Percentiles rank a stretch among this genome's conserved stretches.
Evolutionary conservation across 2,888 invertebrate species (phyloP).

Genomic region (Fragum whitleyi): DNA sequence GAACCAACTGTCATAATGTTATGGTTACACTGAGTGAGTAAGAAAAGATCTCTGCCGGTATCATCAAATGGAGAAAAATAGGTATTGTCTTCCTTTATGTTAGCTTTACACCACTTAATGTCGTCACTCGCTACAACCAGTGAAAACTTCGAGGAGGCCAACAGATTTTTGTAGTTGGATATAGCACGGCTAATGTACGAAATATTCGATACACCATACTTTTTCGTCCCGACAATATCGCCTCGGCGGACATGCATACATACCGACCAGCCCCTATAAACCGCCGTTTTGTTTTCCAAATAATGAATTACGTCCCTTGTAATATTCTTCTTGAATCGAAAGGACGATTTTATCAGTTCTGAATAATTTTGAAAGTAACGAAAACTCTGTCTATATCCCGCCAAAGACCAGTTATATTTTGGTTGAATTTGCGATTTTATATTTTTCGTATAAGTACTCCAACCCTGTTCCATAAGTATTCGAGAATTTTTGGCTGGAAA

Average conservation of each 20-base stretch:
- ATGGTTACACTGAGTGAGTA: conserved; percentile 6
- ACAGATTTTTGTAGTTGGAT: background rate
- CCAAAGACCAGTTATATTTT: background rate
- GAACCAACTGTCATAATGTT: background rate
- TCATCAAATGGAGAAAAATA: conserved; percentile 5
- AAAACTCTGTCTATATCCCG: background rate
- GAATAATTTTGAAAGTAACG: background rate
- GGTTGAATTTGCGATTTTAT: background rate
- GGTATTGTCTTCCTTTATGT: background rate
- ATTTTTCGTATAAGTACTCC: background rate
- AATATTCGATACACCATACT: background rate
- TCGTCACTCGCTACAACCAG: background rate
- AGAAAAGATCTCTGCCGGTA: background rate
- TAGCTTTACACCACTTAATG: background rate
- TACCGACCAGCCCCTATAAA: background rate
- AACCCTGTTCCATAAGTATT: background rate
- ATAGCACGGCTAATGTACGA: background rate
- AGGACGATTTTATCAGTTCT: background rate
- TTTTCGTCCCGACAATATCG: background rate
- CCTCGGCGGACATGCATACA: conserved; percentile 13
- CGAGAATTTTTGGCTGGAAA: background rate
- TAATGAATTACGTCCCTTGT: background rate
- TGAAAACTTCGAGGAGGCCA: background rate
- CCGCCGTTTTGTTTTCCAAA: background rate
- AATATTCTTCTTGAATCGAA: background rate